Evolutionary conservation across 2,113 vertebrate species (phyloP).

Genomic region (Sminthopsis crassicaudata): DNA sequence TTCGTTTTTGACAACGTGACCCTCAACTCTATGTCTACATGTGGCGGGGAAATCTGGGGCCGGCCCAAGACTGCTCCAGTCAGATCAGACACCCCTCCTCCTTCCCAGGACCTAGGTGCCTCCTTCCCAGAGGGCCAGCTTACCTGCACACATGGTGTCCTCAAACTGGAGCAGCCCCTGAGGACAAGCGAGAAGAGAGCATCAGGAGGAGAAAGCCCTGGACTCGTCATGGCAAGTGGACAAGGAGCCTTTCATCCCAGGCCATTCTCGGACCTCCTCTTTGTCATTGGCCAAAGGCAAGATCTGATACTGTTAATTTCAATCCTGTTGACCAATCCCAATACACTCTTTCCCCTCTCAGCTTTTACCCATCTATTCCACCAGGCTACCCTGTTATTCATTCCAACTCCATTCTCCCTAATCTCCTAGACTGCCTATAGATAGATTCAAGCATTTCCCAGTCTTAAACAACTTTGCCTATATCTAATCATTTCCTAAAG

Average conservation of each 20-base stretch:
- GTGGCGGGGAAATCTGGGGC: fast-evolving
- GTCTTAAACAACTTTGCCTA: background rate
- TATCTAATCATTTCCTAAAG: background rate
- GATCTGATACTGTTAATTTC: background rate
- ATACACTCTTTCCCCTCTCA: background rate
- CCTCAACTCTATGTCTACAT: background rate
- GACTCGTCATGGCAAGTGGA: background rate
- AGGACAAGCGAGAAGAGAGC: constrained; percentile 18
- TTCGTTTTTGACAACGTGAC: background rate
- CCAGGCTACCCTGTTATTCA: background rate
- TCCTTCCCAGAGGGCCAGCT: background rate
- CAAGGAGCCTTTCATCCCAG: background rate
- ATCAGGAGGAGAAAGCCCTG: constrained; percentile 27
- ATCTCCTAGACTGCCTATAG: background rate
- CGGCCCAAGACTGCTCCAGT: background rate
- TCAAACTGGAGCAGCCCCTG: constrained; percentile 61
- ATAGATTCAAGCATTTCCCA: background rate
- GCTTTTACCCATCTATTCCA: background rate
- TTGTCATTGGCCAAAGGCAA: background rate
- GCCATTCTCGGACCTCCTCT: background rate
- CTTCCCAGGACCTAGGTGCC: no score
- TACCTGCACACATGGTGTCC: constrained; percentile 70
- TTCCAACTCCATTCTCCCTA: background rate
- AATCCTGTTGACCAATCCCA: background rate
- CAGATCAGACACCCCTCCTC: background rate